phyloP scores from a whole-genome alignment of 1,140 invertebrate species.

The Macrobrachium rosenbergii region DNA sequence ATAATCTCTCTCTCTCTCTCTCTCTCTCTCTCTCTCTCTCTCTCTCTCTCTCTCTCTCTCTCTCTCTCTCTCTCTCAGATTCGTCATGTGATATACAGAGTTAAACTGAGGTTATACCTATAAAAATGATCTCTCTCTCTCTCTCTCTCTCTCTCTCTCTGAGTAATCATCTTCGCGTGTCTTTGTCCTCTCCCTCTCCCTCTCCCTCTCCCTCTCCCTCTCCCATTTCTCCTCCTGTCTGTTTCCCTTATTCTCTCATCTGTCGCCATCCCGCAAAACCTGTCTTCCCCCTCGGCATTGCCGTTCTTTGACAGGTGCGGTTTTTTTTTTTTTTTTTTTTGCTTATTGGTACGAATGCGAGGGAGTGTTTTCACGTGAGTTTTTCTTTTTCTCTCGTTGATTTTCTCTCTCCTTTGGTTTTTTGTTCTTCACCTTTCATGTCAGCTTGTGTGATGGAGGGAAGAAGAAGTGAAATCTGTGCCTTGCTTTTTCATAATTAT shows the following conservation, averaged over 20 bases:
- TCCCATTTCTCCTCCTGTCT: neutral
- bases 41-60: too few relatives aligned
- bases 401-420: neutral
- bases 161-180: neutral
- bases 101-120: too few relatives aligned
- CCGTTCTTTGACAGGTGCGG: too few relatives aligned
- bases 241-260: neutral
- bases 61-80: too few relatives aligned
- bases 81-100: too few relatives aligned
- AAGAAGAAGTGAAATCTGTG: neutral
- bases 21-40: too few relatives aligned
- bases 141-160: conserved; percentile 18
- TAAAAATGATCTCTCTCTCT: neutral
- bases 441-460: too few relatives aligned
- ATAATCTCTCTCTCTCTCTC: too few relatives aligned
- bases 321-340: neutral
- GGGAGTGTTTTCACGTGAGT: neutral
- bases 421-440: neutral
- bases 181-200: neutral
- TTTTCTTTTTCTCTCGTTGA: neutral
- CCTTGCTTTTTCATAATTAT: neutral
- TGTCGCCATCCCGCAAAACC: neutral
- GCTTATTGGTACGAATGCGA: neutral
- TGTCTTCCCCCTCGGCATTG: neutral
- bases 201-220: neutral